Evolutionary conservation across 1,140 invertebrate species (phyloP), one percentile per base, ranked within the genome.

Genomic region (Saccostrea echinata): DNA sequence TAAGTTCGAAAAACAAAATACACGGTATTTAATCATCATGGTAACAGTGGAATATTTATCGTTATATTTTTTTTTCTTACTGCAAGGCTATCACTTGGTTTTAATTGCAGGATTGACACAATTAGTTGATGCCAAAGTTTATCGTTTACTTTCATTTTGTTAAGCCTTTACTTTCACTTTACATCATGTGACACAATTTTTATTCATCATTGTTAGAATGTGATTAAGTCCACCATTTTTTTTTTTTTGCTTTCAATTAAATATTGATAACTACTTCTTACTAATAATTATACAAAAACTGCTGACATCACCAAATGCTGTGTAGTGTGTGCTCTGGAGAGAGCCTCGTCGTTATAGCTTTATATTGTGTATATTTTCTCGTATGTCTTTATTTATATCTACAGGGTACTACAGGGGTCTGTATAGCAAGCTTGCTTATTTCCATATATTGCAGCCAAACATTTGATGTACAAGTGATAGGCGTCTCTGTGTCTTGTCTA

Each of bases 351-450:
- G n/a, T 61, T 18, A 61, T 43, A 61, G 4, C n/a, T 61, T 61
- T 61, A 61, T 61, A 61, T 21, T n/a, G 55, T 21, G n/a, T 61
- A 61, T 61, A 4, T 61, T 61, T 61, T 76, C 30, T 76, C 68
- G 27, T 33, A 43, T 76, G 68, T 76, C 27, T 21, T 76, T 33
- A 33, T 76, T 12, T 30, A 33, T 27, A 76, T 76, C 16, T 30
- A 76, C 68, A 76, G 68, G 68, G 68, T 76, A 76, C 33, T 2
- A 16, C 11, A 30, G 68, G 68, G 68, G 6, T 61, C 16, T 61
- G 43, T 43, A 61, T 21, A 61, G 55, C 55, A 61, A 61, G 55
- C 55, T 61, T 61, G 55, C 55, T 61, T 61, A 61, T 61, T 61
- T 61, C 55, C n/a, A 21, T 61, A n/a, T 61, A 18, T 21, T 21